Evolutionary conservation across 2,113 vertebrate genomes (phyloP), one percentile per base, ranked within the genome.

Genomic region (Mungos mungo): DNA sequence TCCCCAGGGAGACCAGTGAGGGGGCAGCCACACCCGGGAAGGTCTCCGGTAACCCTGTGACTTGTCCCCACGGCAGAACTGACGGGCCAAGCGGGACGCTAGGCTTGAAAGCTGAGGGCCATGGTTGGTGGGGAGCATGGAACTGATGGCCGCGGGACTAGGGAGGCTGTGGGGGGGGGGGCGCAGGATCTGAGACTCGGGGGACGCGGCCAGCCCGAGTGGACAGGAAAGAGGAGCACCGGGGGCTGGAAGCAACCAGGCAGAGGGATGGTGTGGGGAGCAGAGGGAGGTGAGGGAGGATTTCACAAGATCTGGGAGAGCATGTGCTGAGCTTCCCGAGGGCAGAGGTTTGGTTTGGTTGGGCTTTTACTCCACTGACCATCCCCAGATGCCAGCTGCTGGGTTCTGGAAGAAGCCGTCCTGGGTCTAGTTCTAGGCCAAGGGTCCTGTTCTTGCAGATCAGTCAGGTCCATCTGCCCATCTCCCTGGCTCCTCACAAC

Each of bases 41-140:
- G 6, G n/a, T 33, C 35, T 27, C 3, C 41, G 18, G 35, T 60
- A 66, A 33, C 31, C 2, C 74, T 47, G 50, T 7, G 90, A 81
- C 33, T 45, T 0, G 11, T 1, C 47, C 35, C 76, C 0, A 4
- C 13, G 52, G 7, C 68, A 81, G 29, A 38, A 25, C 50, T 93
- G 77, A 93, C 31, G 63, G 69, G 77, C 29, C 57, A 23, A 57
- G 18, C 38, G 19, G 45, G 47, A 45, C 5, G 54, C 54, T 57
- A 18, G 54, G 54, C 45, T 19, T 38, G 79, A 15, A 0, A 19
- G 54, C 27, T 50, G 13, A 41, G 35, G 27, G 19, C 4, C 0
- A 0, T 2, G 2, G 35, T 5, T 13, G 9, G 10, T 0, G 0
- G 50, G 16, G 5, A 68, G 1, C 25, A 3, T 13, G 60, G 12